phyloP scores from a whole-genome alignment of 1,140 invertebrate genomes.

The Aphaenogaster ashmeadi region DNA sequence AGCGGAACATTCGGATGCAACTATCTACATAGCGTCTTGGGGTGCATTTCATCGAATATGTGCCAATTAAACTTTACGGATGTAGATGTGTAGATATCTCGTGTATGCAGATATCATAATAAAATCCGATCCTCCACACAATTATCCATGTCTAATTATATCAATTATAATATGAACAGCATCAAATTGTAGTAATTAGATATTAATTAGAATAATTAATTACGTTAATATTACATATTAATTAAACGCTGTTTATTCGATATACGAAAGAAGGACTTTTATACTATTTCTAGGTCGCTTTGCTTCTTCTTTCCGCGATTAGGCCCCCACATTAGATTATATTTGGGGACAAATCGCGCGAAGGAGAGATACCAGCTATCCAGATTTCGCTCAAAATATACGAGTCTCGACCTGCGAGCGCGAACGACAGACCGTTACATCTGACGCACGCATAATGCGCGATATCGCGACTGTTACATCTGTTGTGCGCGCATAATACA shows the following conservation, averaged over 20 bases:
- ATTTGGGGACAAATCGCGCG: background rate
- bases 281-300: background rate
- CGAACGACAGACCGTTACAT: slow-evolving; percentile 76
- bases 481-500: slow-evolving; percentile 80
- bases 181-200: background rate
- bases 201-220: background rate
- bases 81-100: background rate
- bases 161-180: slow-evolving; percentile 11
- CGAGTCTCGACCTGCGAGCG: slow-evolving; percentile 55
- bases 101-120: background rate
- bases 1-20: background rate
- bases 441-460: slow-evolving; percentile 79
- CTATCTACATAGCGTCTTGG: background rate
- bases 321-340: background rate
- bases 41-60: background rate
- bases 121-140: background rate
- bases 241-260: background rate
- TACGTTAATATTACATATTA: background rate
- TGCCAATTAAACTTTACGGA: slow-evolving; percentile 11
- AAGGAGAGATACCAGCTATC: too few relatives aligned
- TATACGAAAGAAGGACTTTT: background rate
- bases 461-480: slow-evolving; percentile 73
- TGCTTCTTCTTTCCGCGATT: background rate
- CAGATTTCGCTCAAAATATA: slow-evolving; percentile 56
- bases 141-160: background rate